A percentile compares a stretch with the other conserved stretches of the same genome.
phyloP scores from a whole-genome alignment of 2,888 invertebrate species.

The Dioctria linearis region DNA sequence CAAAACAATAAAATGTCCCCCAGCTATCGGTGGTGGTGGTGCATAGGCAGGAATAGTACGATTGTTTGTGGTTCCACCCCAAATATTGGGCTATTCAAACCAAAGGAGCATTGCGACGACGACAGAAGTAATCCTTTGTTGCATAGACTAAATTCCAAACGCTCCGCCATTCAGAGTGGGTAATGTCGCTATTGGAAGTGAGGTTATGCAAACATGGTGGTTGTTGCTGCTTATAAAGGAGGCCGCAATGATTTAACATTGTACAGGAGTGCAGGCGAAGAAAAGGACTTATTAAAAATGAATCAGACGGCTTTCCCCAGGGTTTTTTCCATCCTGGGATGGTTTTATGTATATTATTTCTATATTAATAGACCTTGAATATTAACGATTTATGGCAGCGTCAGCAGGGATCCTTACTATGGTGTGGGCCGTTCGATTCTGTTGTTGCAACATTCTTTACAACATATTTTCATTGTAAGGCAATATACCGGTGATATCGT shows the following conservation, averaged over 20 bases:
- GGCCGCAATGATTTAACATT: constrained; percentile 42
- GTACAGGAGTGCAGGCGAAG: constrained; percentile 23
- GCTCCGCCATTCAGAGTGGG: constrained; percentile 21
- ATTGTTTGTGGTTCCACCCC: constrained; percentile 39
- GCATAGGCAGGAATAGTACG: constrained; percentile 34
- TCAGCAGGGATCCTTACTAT: background rate
- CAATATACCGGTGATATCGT: too few relatives aligned
- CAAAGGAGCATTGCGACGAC: constrained; percentile 38
- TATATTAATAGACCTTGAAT: constrained; percentile 33
- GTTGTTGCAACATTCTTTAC: background rate
- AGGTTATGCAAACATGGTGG: constrained; percentile 40
- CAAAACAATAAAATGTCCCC: constrained; percentile 43
- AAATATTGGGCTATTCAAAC: constrained; percentile 42
- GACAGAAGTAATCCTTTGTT: constrained; percentile 42
- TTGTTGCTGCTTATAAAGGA: constrained; percentile 16
- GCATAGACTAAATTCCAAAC: constrained; percentile 25
- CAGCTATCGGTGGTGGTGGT: constrained; percentile 14
- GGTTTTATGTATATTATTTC: constrained; percentile 33
- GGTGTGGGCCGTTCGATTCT: background rate
- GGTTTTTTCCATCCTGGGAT: background rate
- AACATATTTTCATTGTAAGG: background rate
- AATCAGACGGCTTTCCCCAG: background rate
- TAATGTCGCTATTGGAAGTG: constrained; percentile 38
- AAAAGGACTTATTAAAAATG: constrained; percentile 30
- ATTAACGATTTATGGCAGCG: constrained; percentile 18